phyloP scores from a whole-genome alignment of 2,888 invertebrate species.

The Clunio marinus region DNA sequence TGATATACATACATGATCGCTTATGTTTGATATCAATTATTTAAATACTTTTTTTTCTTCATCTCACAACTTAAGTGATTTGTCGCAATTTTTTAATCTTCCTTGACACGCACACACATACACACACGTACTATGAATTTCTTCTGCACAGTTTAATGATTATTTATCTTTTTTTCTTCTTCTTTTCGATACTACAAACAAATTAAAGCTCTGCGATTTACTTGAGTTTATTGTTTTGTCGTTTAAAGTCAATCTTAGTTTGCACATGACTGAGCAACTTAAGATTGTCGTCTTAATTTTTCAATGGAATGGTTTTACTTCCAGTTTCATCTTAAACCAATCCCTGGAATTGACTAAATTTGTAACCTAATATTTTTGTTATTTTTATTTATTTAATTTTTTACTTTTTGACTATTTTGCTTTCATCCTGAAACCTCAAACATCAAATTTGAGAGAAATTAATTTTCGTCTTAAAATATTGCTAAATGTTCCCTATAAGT shows the following conservation, averaged over 20 bases:
- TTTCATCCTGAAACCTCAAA: constrained; percentile 33
- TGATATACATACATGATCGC: constrained; percentile 6
- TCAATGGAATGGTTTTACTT: constrained; percentile 36
- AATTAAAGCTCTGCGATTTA: constrained; percentile 32
- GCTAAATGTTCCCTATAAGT: constrained; percentile 29
- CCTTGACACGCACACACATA: background rate
- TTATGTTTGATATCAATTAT: background rate
- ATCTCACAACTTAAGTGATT: background rate
- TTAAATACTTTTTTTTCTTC: background rate
- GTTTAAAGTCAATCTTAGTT: background rate
- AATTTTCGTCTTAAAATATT: constrained; percentile 29
- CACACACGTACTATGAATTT: background rate
- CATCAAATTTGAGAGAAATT: background rate
- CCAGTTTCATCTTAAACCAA: background rate
- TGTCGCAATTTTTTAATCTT: constrained; percentile 1
- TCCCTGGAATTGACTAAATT: constrained; percentile 37
- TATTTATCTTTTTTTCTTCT: too few relatives aligned
- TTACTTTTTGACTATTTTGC: constrained; percentile 8
- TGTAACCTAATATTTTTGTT: constrained; percentile 14
- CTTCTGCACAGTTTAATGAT: background rate
- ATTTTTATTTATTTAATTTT: background rate
- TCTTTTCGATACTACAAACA: constrained; percentile 34
- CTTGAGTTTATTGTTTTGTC: constrained; percentile 17
- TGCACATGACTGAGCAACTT: background rate
- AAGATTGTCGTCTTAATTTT: background rate